Evolutionary conservation across 2,113 vertebrate species (phyloP).

Genomic region (Struthidea cinerea): DNA sequence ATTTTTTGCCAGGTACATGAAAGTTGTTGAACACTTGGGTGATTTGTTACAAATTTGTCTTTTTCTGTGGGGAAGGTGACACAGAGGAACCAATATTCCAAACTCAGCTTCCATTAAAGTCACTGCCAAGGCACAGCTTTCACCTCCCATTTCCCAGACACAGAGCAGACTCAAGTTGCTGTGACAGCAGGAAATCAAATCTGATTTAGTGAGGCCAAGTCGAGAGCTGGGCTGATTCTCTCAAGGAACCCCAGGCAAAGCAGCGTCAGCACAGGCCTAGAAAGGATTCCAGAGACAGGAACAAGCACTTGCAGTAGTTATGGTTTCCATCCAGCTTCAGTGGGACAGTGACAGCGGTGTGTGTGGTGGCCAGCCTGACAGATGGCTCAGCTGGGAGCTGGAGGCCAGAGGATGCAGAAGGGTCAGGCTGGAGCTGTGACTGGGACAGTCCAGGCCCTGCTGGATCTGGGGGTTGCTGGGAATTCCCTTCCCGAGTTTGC

Average conservation of each 20-base stretch:
- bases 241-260: background rate
- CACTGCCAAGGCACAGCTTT: background rate
- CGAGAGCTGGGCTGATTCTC: background rate
- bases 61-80: background rate
- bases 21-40: background rate
- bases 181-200: background rate
- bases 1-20: slow-evolving; percentile 92
- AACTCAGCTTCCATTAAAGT: background rate
- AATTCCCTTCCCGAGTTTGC: background rate
- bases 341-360: background rate
- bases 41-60: background rate
- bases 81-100: background rate
- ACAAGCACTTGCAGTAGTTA: background rate
- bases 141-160: background rate
- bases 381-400: background rate
- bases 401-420: background rate
- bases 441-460: background rate
- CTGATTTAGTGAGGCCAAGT: background rate
- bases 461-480: background rate
- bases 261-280: background rate
- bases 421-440: background rate
- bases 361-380: background rate
- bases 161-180: background rate
- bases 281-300: background rate
- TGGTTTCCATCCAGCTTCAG: background rate